These are phyloP conservation scores for Rhombomys opimus DNA, from an alignment of 2,113 vertebrate species.

Conservation along the genomic window DNA sequence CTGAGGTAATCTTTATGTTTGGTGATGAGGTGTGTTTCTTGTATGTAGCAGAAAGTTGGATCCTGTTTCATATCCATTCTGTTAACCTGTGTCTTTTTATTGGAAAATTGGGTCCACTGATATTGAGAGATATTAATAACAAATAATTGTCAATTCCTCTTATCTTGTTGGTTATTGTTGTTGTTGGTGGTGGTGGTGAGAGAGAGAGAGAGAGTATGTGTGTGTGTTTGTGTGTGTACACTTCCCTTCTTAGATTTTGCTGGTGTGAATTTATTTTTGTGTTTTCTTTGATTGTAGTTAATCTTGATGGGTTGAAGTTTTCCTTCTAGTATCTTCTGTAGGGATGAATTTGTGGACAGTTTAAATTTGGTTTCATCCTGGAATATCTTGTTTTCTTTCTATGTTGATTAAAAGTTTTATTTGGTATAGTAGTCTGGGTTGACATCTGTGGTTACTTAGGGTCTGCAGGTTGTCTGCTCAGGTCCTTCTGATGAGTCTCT, in stretches of 20 bases:
- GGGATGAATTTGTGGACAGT: not conserved
- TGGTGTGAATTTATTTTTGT: not conserved
- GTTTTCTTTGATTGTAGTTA: not conserved
- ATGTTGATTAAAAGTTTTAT: not conserved
- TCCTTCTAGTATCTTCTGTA: not conserved
- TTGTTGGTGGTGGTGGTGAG: not conserved
- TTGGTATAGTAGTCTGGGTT: not conserved
- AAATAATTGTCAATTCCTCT: not conserved
- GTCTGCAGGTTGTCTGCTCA: not conserved
- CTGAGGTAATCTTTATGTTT: not conserved
- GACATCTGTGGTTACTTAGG: not conserved
- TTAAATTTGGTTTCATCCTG: not conserved
- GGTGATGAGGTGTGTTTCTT: not conserved
- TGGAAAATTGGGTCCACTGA: not conserved
- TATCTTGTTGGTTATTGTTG: not conserved
- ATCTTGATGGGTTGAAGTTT: not conserved
- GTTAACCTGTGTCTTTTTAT: not conserved
- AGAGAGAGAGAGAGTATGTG: too few relatives aligned
- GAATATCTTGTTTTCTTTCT: not conserved
- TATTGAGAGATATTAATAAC: not conserved
- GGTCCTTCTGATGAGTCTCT: not conserved
- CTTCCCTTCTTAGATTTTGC: not conserved
- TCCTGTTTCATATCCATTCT: not conserved
- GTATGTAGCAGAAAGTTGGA: not conserved
- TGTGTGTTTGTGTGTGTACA: not conserved